These are phyloP conservation scores for Columba janthina DNA, from an alignment of 2,113 vertebrate genomes.

Conservation along the genomic window DNA sequence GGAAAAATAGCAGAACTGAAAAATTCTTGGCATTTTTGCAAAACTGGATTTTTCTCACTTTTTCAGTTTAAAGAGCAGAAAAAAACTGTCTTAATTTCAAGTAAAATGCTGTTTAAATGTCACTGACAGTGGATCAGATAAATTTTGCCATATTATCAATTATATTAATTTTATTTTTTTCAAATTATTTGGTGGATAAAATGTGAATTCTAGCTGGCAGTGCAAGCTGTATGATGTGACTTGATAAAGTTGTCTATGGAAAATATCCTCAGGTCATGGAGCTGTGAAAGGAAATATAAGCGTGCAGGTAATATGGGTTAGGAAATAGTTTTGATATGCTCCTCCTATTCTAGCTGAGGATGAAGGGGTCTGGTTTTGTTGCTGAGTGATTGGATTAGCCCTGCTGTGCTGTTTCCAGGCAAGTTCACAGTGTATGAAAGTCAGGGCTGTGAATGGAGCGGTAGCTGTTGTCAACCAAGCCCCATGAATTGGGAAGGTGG, in stretches of 20 bases:
- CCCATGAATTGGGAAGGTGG: background rate
- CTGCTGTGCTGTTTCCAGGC: background rate
- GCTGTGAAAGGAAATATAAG: background rate
- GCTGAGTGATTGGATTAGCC: background rate
- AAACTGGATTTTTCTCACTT: background rate
- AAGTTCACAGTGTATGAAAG: background rate
- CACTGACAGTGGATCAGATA: background rate
- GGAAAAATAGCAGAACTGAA: conserved; percentile 14
- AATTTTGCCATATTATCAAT: background rate
- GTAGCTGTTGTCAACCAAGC: background rate
- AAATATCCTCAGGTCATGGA: background rate
- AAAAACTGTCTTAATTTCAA: background rate
- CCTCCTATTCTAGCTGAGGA: background rate
- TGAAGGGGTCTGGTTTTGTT: rapidly evolving
- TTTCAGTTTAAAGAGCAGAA: background rate
- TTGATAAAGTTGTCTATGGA: background rate
- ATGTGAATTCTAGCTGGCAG: background rate
- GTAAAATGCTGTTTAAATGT: background rate
- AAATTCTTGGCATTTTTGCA: conserved; percentile 16
- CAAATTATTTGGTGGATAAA: background rate
- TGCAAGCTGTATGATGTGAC: background rate
- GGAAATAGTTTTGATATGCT: background rate
- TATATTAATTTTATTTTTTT: background rate
- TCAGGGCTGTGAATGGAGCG: background rate
- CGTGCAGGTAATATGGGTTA: background rate